Conservation (phyloP, 2,113 vertebrate genomes). For the Bagarius yarrelli region DNA sequence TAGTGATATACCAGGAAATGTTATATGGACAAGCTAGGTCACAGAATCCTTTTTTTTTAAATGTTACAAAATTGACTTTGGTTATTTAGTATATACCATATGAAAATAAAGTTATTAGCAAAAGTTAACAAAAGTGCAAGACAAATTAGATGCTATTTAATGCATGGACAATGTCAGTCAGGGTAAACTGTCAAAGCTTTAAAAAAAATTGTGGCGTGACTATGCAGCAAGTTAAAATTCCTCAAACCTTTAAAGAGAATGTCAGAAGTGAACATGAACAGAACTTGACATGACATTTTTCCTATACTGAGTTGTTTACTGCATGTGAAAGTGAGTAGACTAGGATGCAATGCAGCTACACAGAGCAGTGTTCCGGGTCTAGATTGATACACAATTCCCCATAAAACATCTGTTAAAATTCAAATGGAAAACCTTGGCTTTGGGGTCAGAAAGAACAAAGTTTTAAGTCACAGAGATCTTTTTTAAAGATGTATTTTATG, state of each 20-base stretch:
- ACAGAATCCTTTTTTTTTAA: not conserved
- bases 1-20: not conserved
- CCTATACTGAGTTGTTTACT: constrained; percentile 23
- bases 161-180: constrained; percentile 19
- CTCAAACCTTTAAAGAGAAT: constrained; percentile 20
- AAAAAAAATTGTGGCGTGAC: constrained; percentile 13
- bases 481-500: constrained; percentile 35
- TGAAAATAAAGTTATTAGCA: constrained; percentile 4
- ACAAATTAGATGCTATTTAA: not conserved
- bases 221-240: constrained; percentile 29
- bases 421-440: constrained; percentile 53
- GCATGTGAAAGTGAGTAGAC: constrained; percentile 21
- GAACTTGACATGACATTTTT: constrained; percentile 17
- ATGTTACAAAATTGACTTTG: not conserved
- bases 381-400: constrained; percentile 46
- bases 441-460: constrained; percentile 42
- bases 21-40: too few species aligned
- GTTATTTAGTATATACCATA: not conserved
- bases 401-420: constrained; percentile 58
- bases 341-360: constrained; percentile 33
- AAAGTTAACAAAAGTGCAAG: not conserved
- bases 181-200: constrained; percentile 17
- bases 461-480: constrained; percentile 34
- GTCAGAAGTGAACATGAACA: constrained; percentile 16
- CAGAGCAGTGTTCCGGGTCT: constrained; percentile 36